phyloP scores from a whole-genome alignment of 2,113 vertebrate genomes.

The Nothocercus julius region DNA sequence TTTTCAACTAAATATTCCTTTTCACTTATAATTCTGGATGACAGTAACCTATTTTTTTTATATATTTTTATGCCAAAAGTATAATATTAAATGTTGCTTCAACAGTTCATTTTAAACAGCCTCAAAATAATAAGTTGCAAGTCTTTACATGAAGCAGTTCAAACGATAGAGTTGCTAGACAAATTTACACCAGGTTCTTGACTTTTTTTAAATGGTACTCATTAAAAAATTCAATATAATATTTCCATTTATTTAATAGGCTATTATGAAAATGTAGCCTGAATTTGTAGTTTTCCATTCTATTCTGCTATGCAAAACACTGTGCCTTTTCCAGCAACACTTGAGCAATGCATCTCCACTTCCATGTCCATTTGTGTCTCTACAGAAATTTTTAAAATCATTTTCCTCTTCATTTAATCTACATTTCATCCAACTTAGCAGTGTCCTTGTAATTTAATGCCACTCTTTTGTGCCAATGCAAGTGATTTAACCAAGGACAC shows the following conservation, averaged over 20 bases:
- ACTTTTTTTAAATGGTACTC: background rate
- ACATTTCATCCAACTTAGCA: background rate
- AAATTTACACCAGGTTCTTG: background rate
- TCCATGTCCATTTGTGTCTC: background rate
- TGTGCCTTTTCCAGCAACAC: fast-evolving
- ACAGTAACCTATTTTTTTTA: background rate
- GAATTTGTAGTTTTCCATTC: background rate
- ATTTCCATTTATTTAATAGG: background rate
- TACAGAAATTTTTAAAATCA: background rate
- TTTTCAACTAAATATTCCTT: background rate
- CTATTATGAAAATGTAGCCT: background rate
- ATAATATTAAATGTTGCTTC: background rate
- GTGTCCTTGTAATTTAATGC: background rate
- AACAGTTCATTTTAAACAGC: background rate
- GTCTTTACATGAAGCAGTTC: background rate
- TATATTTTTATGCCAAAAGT: background rate
- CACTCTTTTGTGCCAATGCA: background rate
- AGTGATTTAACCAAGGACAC: background rate
- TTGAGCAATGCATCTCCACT: background rate
- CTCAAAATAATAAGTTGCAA: background rate
- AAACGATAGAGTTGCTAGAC: background rate
- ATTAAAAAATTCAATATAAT: background rate
- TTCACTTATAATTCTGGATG: background rate
- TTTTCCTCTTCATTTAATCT: background rate
- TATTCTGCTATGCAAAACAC: background rate